phyloP scores from a whole-genome alignment of 1,140 invertebrate species.

The Philotrypesis tridentata region DNA sequence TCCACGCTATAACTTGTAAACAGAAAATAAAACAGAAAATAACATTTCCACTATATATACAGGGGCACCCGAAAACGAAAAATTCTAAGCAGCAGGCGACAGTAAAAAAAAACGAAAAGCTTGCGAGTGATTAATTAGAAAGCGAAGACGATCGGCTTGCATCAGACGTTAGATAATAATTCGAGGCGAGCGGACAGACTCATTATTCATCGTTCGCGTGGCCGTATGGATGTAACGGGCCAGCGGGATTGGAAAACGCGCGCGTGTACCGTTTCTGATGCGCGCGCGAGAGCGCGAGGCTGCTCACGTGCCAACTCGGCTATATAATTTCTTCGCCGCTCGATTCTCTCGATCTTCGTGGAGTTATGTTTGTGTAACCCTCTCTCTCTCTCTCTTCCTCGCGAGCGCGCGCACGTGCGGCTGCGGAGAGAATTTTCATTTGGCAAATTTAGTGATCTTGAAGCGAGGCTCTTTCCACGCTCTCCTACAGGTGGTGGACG shows the following conservation, averaged over 20 bases:
- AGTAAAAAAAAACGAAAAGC: no score
- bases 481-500: not conserved
- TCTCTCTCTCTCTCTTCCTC: no score
- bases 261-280: slow-evolving; percentile 3
- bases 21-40: no score
- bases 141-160: slow-evolving; percentile 21
- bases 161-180: slow-evolving; percentile 39
- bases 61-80: no score
- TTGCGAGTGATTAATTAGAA: slow-evolving; percentile 25
- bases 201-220: slow-evolving; percentile 36
- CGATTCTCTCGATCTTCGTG: not conserved
- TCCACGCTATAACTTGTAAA: no score
- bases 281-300: not conserved
- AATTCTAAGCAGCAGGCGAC: no score
- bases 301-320: no score
- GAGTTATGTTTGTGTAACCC: not conserved
- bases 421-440: not conserved
- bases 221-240: slow-evolving; percentile 56
- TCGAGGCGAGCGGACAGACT: not conserved
- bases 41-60: no score
- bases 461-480: not conserved
- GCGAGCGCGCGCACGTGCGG: not conserved
- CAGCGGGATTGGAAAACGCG: slow-evolving; percentile 61
- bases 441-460: not conserved
- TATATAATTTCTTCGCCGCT: not conserved